Percentiles rank a stretch among this genome's conserved stretches.
phyloP scores from a whole-genome alignment of 2,113 vertebrate species.

The Eptesicus fuscus region DNA sequence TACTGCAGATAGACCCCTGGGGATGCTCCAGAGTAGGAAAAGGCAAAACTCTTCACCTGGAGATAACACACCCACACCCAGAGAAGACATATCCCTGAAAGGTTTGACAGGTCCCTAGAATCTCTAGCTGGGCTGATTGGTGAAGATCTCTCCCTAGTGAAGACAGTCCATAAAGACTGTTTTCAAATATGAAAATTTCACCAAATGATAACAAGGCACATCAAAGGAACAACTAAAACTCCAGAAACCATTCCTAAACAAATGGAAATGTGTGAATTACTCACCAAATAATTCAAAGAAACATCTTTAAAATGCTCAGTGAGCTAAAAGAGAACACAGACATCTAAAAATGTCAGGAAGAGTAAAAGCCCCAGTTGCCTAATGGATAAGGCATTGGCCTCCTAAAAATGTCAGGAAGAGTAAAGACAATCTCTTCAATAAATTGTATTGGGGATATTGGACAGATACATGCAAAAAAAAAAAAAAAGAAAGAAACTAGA shows the following conservation, averaged over 20 bases:
- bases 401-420: slow-evolving; percentile 67
- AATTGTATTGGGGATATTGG: no score
- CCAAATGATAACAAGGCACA: neutral
- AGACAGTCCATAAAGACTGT: neutral
- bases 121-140: neutral
- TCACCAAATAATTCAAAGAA: neutral
- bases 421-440: no score
- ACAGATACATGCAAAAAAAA: no score
- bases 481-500: no score
- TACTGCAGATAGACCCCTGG: neutral
- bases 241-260: neutral
- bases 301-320: neutral
- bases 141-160: neutral
- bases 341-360: neutral
- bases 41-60: neutral
- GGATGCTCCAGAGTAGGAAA: neutral
- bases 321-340: neutral
- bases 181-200: neutral
- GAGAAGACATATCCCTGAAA: neutral
- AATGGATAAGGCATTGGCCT: slow-evolving; percentile 86
- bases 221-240: neutral
- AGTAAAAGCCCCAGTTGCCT: slow-evolving; percentile 77
- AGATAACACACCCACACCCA: neutral
- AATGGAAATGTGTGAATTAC: neutral
- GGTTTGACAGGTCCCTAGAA: neutral